A percentile compares a stretch with the other conserved stretches of the same genome.
phyloP scores from a whole-genome alignment of 2,888 invertebrate genomes.

The Tenodera sinensis region DNA sequence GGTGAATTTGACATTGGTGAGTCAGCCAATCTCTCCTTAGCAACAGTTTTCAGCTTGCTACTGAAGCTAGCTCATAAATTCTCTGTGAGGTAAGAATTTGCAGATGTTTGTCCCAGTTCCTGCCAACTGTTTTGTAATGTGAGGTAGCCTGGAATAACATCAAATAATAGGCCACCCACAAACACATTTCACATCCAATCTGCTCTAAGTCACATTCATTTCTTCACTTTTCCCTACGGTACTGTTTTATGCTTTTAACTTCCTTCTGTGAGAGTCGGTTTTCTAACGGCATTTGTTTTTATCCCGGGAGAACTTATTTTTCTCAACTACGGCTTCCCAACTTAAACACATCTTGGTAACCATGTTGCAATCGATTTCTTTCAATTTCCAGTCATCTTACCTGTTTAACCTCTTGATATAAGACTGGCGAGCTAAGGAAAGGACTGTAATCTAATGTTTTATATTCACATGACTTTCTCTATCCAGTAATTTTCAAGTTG shows the following conservation, averaged over 20 bases:
- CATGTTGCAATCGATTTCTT: not conserved
- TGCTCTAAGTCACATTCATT: no score
- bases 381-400: no score
- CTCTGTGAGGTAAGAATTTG: not conserved
- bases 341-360: not conserved
- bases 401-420: no score
- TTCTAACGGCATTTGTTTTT: not conserved
- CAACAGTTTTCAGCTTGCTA: no score
- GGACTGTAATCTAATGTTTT: no score
- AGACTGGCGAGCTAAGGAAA: no score
- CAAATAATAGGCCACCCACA: not conserved
- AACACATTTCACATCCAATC: not conserved
- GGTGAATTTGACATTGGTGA: no score
- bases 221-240: not conserved
- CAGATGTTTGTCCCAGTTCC: not conserved
- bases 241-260: not conserved
- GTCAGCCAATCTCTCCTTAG: no score
- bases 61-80: not conserved
- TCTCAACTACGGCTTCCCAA: not conserved
- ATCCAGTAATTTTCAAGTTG: no score
- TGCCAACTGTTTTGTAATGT: not conserved
- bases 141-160: not conserved
- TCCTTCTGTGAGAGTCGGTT: not conserved
- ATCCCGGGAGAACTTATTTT: not conserved
- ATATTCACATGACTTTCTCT: no score